Evolutionary conservation across 2,797 vertebrate species (phyloP).

Genomic region (Phrynocephalus forsythii): DNA sequence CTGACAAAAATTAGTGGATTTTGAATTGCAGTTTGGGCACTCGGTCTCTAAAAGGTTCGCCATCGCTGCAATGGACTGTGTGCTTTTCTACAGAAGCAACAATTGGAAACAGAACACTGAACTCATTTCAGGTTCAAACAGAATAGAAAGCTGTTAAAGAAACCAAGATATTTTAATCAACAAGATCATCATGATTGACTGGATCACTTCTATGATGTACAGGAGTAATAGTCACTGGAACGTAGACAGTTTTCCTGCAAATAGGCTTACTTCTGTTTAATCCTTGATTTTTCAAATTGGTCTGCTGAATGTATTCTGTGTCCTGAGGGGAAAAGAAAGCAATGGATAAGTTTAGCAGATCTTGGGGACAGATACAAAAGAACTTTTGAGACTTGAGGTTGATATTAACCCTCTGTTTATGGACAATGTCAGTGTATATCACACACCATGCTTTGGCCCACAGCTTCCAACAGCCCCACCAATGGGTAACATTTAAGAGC

Average conservation of each 20-base stretch:
- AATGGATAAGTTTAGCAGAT: no score
- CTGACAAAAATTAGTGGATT: no score
- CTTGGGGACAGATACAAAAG: no score
- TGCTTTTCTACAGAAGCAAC: neutral
- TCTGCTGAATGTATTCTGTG: constrained; percentile 11
- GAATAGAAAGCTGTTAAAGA: neutral
- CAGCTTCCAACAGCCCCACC: neutral
- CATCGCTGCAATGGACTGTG: neutral
- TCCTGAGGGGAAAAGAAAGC: no score
- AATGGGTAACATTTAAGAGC: neutral
- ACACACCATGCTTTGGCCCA: no score
- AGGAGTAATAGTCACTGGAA: neutral
- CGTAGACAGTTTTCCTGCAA: constrained; percentile 31
- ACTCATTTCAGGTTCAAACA: neutral
- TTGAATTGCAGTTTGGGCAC: no score
- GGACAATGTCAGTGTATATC: no score
- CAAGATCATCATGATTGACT: neutral
- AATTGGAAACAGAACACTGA: neutral
- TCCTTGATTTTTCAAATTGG: constrained; percentile 15
- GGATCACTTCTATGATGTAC: neutral
- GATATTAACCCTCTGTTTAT: neutral
- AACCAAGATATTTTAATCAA: neutral
- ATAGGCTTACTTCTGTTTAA: constrained; percentile 1
- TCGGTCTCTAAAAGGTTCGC: neutral
- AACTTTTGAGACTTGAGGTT: neutral